These are phyloP conservation scores for Megalonaias nervosa DNA, from an alignment of 1,140 invertebrate species.

Conservation along the genomic window DNA sequence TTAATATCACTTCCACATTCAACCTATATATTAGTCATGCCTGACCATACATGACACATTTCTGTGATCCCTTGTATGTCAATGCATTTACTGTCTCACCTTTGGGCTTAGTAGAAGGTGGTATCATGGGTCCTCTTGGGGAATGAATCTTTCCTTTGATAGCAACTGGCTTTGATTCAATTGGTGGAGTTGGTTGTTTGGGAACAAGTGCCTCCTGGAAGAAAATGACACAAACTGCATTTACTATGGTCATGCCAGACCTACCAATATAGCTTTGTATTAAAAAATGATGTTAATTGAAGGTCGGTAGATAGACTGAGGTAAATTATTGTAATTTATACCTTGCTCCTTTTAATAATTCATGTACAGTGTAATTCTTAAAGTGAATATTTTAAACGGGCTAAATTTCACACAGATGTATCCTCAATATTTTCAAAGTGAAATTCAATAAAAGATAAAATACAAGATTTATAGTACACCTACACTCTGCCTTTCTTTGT, in stretches of 20 bases:
- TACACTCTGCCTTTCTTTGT: too few relatives aligned
- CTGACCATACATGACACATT: too few relatives aligned
- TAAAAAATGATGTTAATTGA: neutral
- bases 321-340: neutral
- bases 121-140: slow-evolving; percentile 36
- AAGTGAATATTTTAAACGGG: neutral
- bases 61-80: too few relatives aligned
- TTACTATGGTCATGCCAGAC: neutral
- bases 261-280: neutral
- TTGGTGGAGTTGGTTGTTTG: slow-evolving; percentile 44
- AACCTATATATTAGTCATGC: too few relatives aligned
- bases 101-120: slow-evolving; percentile 49
- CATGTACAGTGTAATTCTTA: neutral
- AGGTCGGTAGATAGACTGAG: neutral
- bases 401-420: too few relatives aligned
- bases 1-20: too few relatives aligned
- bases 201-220: slow-evolving; percentile 32
- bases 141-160: slow-evolving; percentile 43
- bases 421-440: too few relatives aligned
- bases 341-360: neutral
- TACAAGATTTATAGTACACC: too few relatives aligned
- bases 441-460: too few relatives aligned
- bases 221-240: slow-evolving; percentile 7
- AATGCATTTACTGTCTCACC: slow-evolving; percentile 9
- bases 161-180: slow-evolving; percentile 36